These are phyloP conservation scores for Phrynosoma platyrhinos DNA, from an alignment of 2,113 vertebrate genomes.

Conservation along the genomic window DNA sequence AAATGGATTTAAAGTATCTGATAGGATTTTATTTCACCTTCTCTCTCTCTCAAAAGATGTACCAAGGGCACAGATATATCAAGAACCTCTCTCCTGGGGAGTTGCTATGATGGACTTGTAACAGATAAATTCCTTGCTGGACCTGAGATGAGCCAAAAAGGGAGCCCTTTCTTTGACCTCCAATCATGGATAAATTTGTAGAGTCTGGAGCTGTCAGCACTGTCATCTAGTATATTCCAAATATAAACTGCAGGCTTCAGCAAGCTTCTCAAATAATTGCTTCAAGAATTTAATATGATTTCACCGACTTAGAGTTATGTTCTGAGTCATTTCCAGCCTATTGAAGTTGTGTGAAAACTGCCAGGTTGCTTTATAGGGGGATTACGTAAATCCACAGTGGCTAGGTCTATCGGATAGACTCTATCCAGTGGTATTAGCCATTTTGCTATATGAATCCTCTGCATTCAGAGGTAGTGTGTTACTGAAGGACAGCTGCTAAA, in stretches of 20 bases:
- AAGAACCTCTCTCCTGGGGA: not conserved
- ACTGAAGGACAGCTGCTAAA: not conserved
- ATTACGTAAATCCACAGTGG: no score
- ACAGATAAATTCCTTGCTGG: not conserved
- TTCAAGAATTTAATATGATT: conserved; percentile 1
- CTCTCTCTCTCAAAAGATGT: not conserved
- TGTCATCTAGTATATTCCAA: conserved; percentile 15
- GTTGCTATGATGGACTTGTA: not conserved
- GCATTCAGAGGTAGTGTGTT: not conserved
- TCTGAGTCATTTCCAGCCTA: conserved; percentile 3
- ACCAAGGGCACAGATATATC: not conserved
- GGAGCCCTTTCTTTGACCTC: conserved; percentile 16
- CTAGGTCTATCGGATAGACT: no score
- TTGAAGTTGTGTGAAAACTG: not conserved
- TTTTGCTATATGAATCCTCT: not conserved
- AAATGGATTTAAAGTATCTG: not conserved
- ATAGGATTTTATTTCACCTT: not conserved
- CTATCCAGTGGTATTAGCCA: not conserved
- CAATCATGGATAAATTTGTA: not conserved
- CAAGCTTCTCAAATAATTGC: conserved; percentile 18
- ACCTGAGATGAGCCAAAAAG: not conserved
- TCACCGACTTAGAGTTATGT: not conserved
- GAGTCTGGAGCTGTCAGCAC: not conserved
- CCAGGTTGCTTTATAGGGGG: not conserved
- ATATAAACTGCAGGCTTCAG: conserved; percentile 15